These are phyloP conservation scores for Leptodactylus fallax DNA, from an alignment of 2,797 vertebrate genomes.

Conservation along the genomic window DNA sequence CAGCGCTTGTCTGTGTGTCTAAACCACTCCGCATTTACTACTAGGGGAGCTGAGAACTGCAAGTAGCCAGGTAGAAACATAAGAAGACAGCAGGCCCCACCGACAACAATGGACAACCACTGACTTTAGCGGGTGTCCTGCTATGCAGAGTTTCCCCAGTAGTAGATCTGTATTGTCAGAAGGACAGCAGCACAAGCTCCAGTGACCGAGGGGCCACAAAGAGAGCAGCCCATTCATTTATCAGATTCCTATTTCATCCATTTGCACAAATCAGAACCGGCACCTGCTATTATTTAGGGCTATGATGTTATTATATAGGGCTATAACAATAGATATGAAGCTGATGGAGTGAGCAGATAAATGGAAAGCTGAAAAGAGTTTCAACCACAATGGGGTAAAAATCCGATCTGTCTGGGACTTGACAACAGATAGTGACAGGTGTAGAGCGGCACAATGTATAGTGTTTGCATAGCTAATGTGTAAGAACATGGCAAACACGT, in stretches of 20 bases:
- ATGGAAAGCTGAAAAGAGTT: neutral
- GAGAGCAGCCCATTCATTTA: neutral
- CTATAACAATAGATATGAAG: no score
- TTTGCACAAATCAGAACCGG: neutral
- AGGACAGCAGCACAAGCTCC: neutral
- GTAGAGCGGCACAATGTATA: neutral
- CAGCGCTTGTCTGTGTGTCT: no score
- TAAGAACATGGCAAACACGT: neutral
- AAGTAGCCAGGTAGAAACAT: neutral
- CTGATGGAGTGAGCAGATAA: no score
- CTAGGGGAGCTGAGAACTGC: no score
- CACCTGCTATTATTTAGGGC: neutral
- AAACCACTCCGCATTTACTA: no score
- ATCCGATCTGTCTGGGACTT: neutral
- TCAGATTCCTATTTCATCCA: neutral
- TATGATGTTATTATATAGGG: no score
- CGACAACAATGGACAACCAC: neutral
- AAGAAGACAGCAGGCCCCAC: neutral
- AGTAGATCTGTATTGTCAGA: neutral
- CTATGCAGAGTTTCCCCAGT: neutral
- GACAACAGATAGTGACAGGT: conserved; percentile 20
- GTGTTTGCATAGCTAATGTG: conserved; percentile 36
- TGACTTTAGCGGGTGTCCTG: neutral
- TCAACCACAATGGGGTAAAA: neutral
- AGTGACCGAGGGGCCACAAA: neutral